Percentiles rank a stretch among this genome's conserved stretches.
These are phyloP conservation scores for Hippopotamus amphibius DNA, from an alignment of 2,113 vertebrate genomes.

Conservation along the genomic window DNA sequence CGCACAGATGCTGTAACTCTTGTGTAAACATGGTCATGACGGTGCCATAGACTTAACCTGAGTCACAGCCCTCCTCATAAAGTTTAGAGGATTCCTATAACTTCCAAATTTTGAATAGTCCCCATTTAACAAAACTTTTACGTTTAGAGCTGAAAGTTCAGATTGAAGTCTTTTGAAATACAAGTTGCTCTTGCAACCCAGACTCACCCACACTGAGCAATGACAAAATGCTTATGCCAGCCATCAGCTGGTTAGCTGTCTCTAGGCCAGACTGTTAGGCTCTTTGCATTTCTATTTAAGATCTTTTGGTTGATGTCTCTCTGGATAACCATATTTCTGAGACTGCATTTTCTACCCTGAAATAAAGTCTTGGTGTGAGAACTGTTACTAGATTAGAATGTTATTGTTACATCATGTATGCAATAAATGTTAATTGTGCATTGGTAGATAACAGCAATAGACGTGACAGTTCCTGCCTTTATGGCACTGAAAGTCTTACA, in stretches of 20 bases:
- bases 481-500: neutral
- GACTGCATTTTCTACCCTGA: neutral
- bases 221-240: accelerated
- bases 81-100: neutral
- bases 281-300: neutral
- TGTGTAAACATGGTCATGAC: neutral
- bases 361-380: neutral
- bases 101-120: neutral
- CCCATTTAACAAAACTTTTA: neutral
- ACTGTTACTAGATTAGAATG: neutral
- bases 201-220: neutral
- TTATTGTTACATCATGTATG: neutral
- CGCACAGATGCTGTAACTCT: neutral
- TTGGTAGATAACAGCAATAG: neutral
- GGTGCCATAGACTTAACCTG: neutral
- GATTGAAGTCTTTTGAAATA: neutral
- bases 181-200: neutral
- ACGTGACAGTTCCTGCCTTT: neutral
- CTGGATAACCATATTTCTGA: neutral
- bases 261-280: neutral
- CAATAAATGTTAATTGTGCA: neutral
- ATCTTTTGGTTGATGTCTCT: neutral
- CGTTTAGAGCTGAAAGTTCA: neutral
- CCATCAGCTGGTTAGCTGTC: neutral
- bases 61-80: neutral